These are phyloP conservation scores for Falco peregrinus DNA, from an alignment of 2,797 vertebrate species.

Conservation along the genomic window DNA sequence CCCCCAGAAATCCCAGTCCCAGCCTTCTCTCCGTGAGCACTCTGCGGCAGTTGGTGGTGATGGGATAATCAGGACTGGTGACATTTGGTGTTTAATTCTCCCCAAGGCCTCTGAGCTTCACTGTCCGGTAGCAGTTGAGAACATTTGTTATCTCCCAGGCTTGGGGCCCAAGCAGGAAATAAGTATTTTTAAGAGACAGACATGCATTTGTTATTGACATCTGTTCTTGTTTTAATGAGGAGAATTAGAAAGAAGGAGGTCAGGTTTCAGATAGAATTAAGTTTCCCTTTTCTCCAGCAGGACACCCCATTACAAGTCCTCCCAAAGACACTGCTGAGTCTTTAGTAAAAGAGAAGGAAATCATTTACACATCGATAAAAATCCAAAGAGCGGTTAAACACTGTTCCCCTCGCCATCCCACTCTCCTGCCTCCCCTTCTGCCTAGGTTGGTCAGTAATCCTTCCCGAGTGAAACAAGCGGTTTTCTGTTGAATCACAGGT, in stretches of 20 bases:
- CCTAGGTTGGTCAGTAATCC: constrained; percentile 3
- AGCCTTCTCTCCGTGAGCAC: background rate
- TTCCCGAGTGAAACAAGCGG: background rate
- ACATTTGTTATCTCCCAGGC: constrained; percentile 25
- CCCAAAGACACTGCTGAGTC: background rate
- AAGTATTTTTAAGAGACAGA: background rate
- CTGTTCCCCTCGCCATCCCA: fast-evolving
- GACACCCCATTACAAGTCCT: background rate
- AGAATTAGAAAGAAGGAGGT: constrained; percentile 8
- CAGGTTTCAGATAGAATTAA: background rate
- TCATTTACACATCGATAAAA: background rate
- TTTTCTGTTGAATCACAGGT: constrained; percentile 24
- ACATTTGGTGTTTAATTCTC: constrained; percentile 8
- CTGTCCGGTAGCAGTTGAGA: background rate
- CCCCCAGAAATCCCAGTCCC: background rate
- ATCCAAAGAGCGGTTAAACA: background rate
- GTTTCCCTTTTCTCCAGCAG: background rate
- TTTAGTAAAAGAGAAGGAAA: background rate
- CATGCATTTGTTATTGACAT: constrained; percentile 13
- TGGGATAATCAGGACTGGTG: background rate
- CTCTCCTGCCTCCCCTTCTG: background rate
- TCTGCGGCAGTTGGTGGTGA: background rate
- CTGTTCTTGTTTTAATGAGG: constrained; percentile 46
- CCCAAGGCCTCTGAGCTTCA: background rate
- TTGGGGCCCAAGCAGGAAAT: constrained; percentile 11